These are phyloP conservation scores for Tinea trinotella DNA, from an alignment of 2,888 invertebrate genomes.

Conservation along the genomic window DNA sequence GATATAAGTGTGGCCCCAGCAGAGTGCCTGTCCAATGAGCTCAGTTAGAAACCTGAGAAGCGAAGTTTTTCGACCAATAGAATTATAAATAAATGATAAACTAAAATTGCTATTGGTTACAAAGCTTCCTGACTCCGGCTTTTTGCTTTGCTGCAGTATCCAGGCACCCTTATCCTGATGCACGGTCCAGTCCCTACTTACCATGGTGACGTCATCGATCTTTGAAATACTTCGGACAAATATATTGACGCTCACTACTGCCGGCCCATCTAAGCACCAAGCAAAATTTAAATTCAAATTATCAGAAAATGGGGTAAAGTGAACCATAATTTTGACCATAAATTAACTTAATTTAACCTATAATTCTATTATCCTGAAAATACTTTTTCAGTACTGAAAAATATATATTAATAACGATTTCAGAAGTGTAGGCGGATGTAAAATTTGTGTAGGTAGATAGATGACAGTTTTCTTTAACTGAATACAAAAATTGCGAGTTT, in stretches of 20 bases:
- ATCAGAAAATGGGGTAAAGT: background rate
- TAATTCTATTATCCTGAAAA: background rate
- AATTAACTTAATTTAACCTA: background rate
- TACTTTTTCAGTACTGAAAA: slow-evolving; percentile 24
- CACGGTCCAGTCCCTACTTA: slow-evolving; percentile 78
- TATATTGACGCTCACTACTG: slow-evolving; percentile 97
- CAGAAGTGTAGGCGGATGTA: too few relatives aligned
- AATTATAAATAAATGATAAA: too few relatives aligned
- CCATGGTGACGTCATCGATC: slow-evolving; percentile 99
- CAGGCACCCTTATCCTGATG: slow-evolving; percentile 44
- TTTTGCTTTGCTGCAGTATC: too few relatives aligned
- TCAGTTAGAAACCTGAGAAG: too few relatives aligned
- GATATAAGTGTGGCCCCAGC: too few relatives aligned
- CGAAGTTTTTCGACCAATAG: too few relatives aligned
- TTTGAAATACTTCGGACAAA: slow-evolving; percentile 99
- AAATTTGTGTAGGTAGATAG: slow-evolving; percentile 30
- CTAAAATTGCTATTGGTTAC: too few relatives aligned
- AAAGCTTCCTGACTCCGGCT: too few relatives aligned
- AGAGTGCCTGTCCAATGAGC: too few relatives aligned
- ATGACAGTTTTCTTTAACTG: too few relatives aligned
- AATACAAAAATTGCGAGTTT: too few relatives aligned
- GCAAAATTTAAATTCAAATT: slow-evolving; percentile 43
- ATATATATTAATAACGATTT: slow-evolving; percentile 23
- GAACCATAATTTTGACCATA: background rate
- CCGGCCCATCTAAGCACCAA: slow-evolving; percentile 87